Conservation (phyloP, 1,140 invertebrate genomes). For the Neodiprion lecontei region DNA sequence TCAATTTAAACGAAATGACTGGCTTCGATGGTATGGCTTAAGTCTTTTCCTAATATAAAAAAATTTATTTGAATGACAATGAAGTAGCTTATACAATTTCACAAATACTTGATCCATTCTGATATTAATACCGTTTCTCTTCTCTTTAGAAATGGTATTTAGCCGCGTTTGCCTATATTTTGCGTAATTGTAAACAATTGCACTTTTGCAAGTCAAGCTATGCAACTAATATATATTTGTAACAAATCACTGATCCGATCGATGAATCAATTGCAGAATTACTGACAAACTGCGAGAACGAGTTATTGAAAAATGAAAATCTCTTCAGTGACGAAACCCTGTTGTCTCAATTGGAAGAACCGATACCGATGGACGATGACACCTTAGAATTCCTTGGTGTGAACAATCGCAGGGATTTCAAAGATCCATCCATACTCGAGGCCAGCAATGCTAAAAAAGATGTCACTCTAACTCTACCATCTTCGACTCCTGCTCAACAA, state of each 20-base stretch:
- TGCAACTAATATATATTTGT: no score
- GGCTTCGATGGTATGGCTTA: conserved; percentile 53
- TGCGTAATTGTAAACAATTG: no score
- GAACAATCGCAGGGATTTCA: conserved; percentile 37
- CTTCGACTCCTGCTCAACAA: background rate
- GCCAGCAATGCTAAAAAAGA: conserved; percentile 33
- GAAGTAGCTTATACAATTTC: background rate
- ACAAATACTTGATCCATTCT: background rate
- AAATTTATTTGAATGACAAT: background rate
- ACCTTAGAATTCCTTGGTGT: conserved; percentile 51
- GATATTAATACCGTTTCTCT: background rate
- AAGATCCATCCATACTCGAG: conserved; percentile 36
- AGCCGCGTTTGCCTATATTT: background rate
- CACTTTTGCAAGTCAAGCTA: no score
- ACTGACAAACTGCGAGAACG: conserved; percentile 53
- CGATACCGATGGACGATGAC: conserved; percentile 47
- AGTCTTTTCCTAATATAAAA: background rate
- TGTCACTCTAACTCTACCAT: background rate
- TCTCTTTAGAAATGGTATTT: background rate
- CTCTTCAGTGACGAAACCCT: conserved; percentile 54
- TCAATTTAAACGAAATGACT: conserved; percentile 56
- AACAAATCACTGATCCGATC: no score
- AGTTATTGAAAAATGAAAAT: conserved; percentile 54
- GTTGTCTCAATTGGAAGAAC: conserved; percentile 49
- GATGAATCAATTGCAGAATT: conserved; percentile 45